A percentile compares a stretch with the other conserved stretches of the same genome.
These are phyloP conservation scores for Motacilla alba DNA, from an alignment of 2,113 vertebrate genomes.

Conservation along the genomic window DNA sequence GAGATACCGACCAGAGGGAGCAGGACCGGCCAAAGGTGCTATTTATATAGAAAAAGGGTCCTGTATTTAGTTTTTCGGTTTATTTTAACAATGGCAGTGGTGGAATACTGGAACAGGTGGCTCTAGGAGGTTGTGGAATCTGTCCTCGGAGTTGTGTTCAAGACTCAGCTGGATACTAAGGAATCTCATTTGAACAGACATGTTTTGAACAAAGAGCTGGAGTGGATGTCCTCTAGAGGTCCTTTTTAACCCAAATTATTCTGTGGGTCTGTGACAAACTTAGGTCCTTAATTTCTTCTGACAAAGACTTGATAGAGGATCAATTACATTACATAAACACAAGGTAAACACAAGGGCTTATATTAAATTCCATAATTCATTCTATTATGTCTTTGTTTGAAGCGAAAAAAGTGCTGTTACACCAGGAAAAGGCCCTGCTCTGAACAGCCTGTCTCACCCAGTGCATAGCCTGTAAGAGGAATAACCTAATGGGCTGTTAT, in stretches of 20 bases:
- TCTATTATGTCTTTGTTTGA: background rate
- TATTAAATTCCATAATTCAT: background rate
- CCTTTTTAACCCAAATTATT: background rate
- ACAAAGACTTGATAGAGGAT: background rate
- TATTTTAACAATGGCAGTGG: background rate
- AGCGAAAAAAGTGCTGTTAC: background rate
- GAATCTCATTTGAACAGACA: background rate
- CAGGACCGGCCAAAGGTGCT: fast-evolving
- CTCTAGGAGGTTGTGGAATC: background rate
- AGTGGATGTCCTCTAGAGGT: background rate
- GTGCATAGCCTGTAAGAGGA: background rate
- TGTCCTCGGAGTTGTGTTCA: background rate
- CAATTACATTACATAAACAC: background rate
- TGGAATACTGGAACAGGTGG: background rate
- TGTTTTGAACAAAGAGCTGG: background rate
- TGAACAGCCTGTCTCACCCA: background rate
- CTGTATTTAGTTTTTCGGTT: background rate
- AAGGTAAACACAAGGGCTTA: background rate
- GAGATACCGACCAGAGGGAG: fast-evolving
- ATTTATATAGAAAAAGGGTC: fast-evolving
- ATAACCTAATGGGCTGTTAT: background rate
- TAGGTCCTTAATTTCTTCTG: background rate
- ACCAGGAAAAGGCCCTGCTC: background rate
- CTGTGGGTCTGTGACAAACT: background rate
- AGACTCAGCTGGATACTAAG: background rate